Evolutionary conservation across 2,888 invertebrate species (phyloP), one percentile per base, ranked within the genome.

Genomic region (Dusona sp.): DNA sequence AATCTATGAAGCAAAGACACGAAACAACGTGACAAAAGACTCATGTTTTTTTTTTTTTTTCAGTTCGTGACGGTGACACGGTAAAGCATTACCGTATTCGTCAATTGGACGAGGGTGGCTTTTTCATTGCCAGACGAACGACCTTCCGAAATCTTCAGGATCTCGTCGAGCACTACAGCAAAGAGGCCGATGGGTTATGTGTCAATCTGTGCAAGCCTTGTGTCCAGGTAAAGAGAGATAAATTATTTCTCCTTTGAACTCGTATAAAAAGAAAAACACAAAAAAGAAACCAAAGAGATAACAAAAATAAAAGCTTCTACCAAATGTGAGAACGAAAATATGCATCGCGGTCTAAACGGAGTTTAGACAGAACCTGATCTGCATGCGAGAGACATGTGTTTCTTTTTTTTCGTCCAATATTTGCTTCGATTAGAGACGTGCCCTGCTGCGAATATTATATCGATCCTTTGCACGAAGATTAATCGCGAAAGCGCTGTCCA

Each of bases 71-170:
- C 95, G 99, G 99, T 88, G 99, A 99, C 95, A 99, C 99, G 74
- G 99, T 99, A 87, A 99, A 99, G 94, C 99, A 99, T 95, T 99
- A 99, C 95, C 97, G 99, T 93, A 99, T 99, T 94, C 96, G 99
- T 91, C 99, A 99, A 95, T 95, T 99, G 93, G 99, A 99, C 95
- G 99, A 99, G 94, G 98, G 99, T 87, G 99, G 99, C 79, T 99
- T 99, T 96, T 99, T 99, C 96, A 99, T 99, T 92, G 99, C 99
- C 83, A 96, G 99, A 91, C 96, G 99, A 94, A 99, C 99, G 91
- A 99, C 99, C 88, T 99, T 99, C 96, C 96, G 98, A 91, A 99
- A 99, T 19, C 96, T 99, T 75, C 98, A 99, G 94, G 99, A 99
- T 94, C 96, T 99, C 80, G 99, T 99, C 68, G 98, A 98, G 92